These are phyloP conservation scores for Tragulus kanchil DNA, from an alignment of 2,113 vertebrate genomes.

Conservation along the genomic window DNA sequence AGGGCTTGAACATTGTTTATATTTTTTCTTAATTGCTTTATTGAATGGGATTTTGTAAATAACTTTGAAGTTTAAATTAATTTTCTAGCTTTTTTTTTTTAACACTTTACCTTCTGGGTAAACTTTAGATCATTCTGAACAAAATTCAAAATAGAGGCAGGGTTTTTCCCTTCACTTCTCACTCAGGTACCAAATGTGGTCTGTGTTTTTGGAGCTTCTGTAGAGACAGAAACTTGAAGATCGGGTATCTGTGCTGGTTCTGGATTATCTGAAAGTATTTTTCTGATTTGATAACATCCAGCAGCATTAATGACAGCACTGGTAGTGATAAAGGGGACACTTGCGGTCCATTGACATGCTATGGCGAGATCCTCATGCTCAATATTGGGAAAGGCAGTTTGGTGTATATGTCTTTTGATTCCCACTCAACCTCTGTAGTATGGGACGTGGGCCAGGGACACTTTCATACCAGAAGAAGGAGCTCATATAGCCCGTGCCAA, in stretches of 20 bases:
- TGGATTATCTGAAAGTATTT: neutral
- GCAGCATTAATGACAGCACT: neutral
- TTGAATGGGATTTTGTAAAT: neutral
- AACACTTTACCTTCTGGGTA: neutral
- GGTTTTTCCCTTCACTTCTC: neutral
- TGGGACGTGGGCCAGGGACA: neutral
- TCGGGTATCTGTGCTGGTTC: neutral
- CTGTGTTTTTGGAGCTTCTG: neutral
- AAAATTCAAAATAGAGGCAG: slow-evolving; percentile 25
- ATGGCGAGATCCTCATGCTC: neutral
- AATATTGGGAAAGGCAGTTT: neutral
- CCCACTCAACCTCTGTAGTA: neutral
- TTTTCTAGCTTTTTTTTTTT: slow-evolving; percentile 25
- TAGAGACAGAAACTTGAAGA: neutral
- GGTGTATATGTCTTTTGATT: neutral
- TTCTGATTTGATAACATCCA: slow-evolving; percentile 27
- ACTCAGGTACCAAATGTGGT: neutral
- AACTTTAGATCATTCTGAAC: neutral
- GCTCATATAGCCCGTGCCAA: neutral
- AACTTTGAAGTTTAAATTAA: slow-evolving; percentile 12
- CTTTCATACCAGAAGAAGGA: neutral
- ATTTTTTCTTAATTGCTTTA: slow-evolving; percentile 52
- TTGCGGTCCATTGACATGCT: no score
- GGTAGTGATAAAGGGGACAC: neutral
- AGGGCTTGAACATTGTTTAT: slow-evolving; percentile 25